These are phyloP conservation scores for Athene noctua DNA, from an alignment of 2,113 vertebrate genomes.

Conservation along the genomic window DNA sequence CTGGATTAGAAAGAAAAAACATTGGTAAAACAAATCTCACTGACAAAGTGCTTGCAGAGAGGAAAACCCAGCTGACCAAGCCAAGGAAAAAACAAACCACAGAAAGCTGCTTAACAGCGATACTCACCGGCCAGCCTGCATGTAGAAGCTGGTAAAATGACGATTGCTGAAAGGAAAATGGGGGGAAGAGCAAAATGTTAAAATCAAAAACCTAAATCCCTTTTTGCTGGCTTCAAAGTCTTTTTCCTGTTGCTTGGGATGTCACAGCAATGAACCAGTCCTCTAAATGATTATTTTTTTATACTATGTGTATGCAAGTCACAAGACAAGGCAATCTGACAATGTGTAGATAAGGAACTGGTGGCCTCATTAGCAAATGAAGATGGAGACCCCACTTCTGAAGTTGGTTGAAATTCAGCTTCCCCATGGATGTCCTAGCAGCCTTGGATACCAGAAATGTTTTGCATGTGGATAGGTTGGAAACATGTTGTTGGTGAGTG, in stretches of 20 bases:
- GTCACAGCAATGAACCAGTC: background rate
- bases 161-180: slow-evolving; percentile 75
- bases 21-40: background rate
- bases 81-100: rapidly evolving
- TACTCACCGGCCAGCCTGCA: slow-evolving; percentile 89
- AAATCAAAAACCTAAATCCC: background rate
- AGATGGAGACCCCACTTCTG: background rate
- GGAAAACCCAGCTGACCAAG: background rate
- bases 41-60: background rate
- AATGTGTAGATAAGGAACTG: background rate
- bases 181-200: background rate
- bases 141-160: slow-evolving; percentile 83
- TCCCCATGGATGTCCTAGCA: background rate
- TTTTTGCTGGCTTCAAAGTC: background rate
- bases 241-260: background rate
- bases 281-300: background rate
- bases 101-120: rapidly evolving
- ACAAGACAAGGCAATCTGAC: background rate
- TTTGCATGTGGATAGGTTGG: background rate
- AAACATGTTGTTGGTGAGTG: rapidly evolving
- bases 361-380: background rate
- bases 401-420: background rate
- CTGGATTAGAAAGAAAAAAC: slow-evolving; percentile 69
- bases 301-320: background rate
- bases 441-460: background rate